Base-by-base conservation (phyloP, 2,113 vertebrate genomes). In the Talpa occidentalis region DNA sequence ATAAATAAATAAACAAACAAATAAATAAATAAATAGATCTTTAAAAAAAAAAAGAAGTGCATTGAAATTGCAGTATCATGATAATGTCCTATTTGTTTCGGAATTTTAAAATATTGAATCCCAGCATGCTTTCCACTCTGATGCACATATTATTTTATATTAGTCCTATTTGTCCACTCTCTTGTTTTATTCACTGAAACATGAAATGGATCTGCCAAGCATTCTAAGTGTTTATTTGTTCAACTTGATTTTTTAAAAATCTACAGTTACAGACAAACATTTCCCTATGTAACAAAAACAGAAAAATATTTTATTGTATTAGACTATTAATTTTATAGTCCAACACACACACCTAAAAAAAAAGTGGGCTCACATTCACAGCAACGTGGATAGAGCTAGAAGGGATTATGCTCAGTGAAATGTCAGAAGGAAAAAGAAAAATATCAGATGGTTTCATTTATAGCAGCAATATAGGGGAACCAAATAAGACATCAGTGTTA, bases 41-140 rank as follows among this genome's bases (percentile, higher is more conserved):
- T n/a, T n/a, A n/a, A n/a, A n/a, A n/a, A n/a, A n/a, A n/a, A n/a
- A n/a, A 69, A 96, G 64, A 90, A 85, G 11, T 40, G 3, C 17
- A 56, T 3, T 49, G 35, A 92, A 81, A 83, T 56, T 67, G 47
- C 42, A 17, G 8, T 5, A 35, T 60, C 49, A 83, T 72, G 77
- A 70, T 22, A 70, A 74, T 70, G 21, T 15, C 64, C 9, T 37
- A 37, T 60, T 40, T 78, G 19, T 82, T 85, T 82, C 14, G 70
- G 30, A 90, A 82, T 56, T 17, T 76, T 73, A 86, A 95, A 76
- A 86, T 82, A 87, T 21, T 86, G 56, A 73, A 37, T 82, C 6
- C 0, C 5, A n/a, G n/a, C 42, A 79, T 64, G 52, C n/a, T 78
- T 90, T 62, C 74, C 54, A 70, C 28, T 69, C 14, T 85, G 22